Evolutionary conservation across 92 coral and sea anemone species (phyloP).

Genomic region (Zoanthus sansibaricus): DNA sequence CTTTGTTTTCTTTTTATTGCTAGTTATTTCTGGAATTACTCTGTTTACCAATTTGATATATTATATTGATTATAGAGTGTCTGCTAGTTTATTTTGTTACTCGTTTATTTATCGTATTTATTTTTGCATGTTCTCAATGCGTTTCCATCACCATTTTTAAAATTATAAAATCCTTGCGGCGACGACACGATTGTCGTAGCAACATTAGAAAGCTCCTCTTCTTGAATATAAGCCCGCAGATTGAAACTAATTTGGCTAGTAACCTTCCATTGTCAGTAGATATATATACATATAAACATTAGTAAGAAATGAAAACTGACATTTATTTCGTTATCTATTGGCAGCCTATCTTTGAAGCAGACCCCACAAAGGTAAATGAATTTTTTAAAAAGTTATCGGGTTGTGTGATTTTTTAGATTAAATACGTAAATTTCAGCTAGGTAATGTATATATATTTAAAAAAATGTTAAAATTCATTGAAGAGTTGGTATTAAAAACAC

Average conservation of each 20-base stretch:
- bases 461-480: too few species aligned
- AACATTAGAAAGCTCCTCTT: conserved; percentile 14
- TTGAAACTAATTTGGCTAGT: background rate
- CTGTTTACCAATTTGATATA: background rate
- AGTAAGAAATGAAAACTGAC: too few species aligned
- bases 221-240: background rate
- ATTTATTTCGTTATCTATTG: background rate
- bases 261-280: background rate
- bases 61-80: background rate
- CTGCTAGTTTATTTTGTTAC: background rate
- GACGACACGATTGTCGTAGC: conserved; percentile 18
- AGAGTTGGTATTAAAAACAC: too few species aligned
- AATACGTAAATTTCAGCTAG: background rate
- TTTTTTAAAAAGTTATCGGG: background rate
- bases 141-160: conserved; percentile 15
- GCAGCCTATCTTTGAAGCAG: conserved; percentile 49
- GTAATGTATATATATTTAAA: too few species aligned
- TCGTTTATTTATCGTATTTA: background rate
- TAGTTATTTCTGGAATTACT: background rate
- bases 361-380: conserved; percentile 26
- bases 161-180: conserved; percentile 26
- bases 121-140: background rate
- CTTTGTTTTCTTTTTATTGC: background rate
- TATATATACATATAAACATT: too few species aligned
- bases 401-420: background rate